phyloP scores from a whole-genome alignment of 2,888 invertebrate genomes.

The Perdita meconis region DNA sequence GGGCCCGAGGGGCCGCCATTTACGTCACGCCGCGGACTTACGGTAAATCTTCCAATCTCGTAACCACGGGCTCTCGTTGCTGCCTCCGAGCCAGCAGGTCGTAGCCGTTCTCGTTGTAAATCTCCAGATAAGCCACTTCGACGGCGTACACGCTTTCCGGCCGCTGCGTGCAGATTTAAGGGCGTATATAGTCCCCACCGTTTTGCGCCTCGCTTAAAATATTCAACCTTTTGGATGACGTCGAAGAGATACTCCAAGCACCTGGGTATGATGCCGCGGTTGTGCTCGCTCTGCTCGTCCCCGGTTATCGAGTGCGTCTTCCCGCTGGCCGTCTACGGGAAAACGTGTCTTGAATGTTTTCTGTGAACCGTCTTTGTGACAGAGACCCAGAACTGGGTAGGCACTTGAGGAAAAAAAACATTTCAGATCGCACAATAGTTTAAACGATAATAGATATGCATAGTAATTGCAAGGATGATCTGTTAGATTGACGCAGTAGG shows the following conservation, averaged over 20 bases:
- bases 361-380: too few relatives aligned
- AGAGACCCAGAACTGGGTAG: too few relatives aligned
- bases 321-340: constrained; percentile 85
- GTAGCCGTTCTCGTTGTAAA: constrained; percentile 86
- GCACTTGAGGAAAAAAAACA: too few relatives aligned
- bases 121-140: constrained; percentile 86
- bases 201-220: constrained; percentile 5
- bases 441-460: too few relatives aligned
- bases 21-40: constrained; percentile 75
- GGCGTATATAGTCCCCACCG: constrained; percentile 5
- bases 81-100: constrained; percentile 84
- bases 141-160: constrained; percentile 80
- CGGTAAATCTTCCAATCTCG: constrained; percentile 85
- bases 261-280: constrained; percentile 85
- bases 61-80: constrained; percentile 45
- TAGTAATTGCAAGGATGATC: too few relatives aligned
- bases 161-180: constrained; percentile 72
- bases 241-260: constrained; percentile 85
- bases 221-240: constrained; percentile 81
- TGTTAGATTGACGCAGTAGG: too few relatives aligned
- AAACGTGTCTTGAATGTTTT: not conserved
- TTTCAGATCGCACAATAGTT: too few relatives aligned
- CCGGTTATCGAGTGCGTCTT: constrained; percentile 86
- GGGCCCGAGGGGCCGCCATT: constrained; percentile 34
- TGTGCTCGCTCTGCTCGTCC: too few relatives aligned